Evolutionary conservation across 2,888 invertebrate genomes (phyloP), one percentile per base, ranked within the genome.

Genomic region (Vandiemenella viatica): DNA sequence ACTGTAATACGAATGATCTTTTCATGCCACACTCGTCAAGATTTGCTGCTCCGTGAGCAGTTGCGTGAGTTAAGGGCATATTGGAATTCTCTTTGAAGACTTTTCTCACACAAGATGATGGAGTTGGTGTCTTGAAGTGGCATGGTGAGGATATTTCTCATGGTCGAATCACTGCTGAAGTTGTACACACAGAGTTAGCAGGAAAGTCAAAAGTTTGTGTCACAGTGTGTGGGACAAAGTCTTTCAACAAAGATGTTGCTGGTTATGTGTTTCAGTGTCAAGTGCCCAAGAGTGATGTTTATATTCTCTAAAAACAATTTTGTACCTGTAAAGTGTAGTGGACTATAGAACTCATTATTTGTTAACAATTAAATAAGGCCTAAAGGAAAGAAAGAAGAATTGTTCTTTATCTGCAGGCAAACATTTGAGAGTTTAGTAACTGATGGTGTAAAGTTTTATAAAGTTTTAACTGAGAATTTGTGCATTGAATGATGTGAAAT

Each of bases 31-130:
- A 68, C 66, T 55, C 61, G 73, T 45, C 61, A 73, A 6, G 71
- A 73, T 52, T 72, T 84, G 53, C 67, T 79, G 49, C 71, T 86
- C 48, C 72, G 80, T 52, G 64, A 76, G 7, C 70, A 77, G 53
- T 60, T 87, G 13, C 72, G 76, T 56, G 63, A 69, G 8, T 77
- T 75, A 56, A 67, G 67, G 22, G 65, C 68, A 20, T 78, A 70
- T 63, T 87, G 87, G 86, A 88, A 88, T 67, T 87, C 86, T 61
- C 66, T n/a, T 77, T 77, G 55, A 66, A 69, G 38, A 67, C 82
- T 54, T 81, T 74, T 65, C 56, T 84, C 43, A 67, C 71, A 1
- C 64, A 67, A 56, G 64, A 63, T 40, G 38, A 51, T 13, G 38
- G 50, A 46, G n/a, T 43, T 6, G 52, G 52, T 15, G 50, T 56